Conservation (phyloP, 2,113 vertebrate genomes). For the Coturnix japonica region DNA sequence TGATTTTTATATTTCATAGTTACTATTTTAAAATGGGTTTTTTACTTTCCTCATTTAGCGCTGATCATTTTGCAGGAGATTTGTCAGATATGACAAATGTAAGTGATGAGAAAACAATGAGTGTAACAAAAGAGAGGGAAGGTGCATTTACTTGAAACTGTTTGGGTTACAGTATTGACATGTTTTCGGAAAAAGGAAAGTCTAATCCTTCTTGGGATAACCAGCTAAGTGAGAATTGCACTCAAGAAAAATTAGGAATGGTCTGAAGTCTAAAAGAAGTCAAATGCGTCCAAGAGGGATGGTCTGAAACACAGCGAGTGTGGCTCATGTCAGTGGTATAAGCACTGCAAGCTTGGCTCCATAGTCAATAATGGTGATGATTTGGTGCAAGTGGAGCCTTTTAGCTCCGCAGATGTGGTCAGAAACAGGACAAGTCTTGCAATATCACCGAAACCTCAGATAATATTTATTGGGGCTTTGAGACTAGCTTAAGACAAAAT, state of each 20-base stretch:
- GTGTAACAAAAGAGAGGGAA: neutral
- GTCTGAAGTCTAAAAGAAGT: neutral
- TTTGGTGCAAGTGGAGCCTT: neutral
- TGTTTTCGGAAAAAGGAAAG: neutral
- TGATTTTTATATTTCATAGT: neutral
- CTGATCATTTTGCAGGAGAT: neutral
- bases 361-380: neutral
- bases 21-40: neutral
- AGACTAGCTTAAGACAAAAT: neutral
- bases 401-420: neutral
- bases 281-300: neutral
- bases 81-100: neutral
- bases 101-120: neutral
- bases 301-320: neutral
- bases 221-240: neutral
- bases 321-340: fast-evolving
- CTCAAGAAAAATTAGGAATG: neutral
- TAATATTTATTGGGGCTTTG: neutral
- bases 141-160: neutral
- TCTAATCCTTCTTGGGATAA: neutral
- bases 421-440: neutral
- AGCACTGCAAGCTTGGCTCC: neutral
- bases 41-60: neutral
- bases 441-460: neutral
- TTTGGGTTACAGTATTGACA: neutral